phyloP scores from a whole-genome alignment of 2,888 invertebrate genomes.

The Tuberolachnus salignus region DNA sequence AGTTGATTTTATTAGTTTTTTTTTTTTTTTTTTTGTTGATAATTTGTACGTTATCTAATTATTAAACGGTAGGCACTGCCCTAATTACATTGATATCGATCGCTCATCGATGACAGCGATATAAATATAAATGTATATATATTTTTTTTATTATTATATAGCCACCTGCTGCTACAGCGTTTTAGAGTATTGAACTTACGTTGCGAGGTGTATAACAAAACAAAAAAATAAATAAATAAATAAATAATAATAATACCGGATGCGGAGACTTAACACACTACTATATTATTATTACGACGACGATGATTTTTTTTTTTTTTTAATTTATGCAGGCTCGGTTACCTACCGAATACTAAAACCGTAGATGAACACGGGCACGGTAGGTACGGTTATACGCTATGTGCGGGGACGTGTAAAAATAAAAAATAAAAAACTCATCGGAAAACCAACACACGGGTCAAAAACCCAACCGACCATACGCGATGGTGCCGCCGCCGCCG shows the following conservation, averaged over 20 bases:
- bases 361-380: not conserved
- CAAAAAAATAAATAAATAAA: no score
- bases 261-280: slow-evolving; percentile 4
- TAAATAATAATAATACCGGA: slow-evolving; percentile 15
- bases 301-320: slow-evolving; percentile 9
- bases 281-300: no score
- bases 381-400: not conserved
- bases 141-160: no score
- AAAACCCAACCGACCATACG: slow-evolving; percentile 28
- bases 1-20: not conserved
- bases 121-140: no score
- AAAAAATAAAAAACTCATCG: not conserved
- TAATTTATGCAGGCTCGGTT: slow-evolving; percentile 18
- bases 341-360: slow-evolving; percentile 27
- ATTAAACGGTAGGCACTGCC: not conserved
- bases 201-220: not conserved
- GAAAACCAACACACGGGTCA: slow-evolving; percentile 33
- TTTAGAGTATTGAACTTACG: slow-evolving; percentile 1
- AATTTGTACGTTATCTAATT: no score
- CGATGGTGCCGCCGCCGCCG: not conserved
- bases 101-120: no score
- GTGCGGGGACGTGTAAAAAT: not conserved
- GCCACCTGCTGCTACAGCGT: no score
- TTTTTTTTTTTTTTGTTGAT: no score
- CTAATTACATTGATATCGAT: not conserved